phyloP scores from a whole-genome alignment of 2,113 vertebrate species.

The Ammodytes marinus region DNA sequence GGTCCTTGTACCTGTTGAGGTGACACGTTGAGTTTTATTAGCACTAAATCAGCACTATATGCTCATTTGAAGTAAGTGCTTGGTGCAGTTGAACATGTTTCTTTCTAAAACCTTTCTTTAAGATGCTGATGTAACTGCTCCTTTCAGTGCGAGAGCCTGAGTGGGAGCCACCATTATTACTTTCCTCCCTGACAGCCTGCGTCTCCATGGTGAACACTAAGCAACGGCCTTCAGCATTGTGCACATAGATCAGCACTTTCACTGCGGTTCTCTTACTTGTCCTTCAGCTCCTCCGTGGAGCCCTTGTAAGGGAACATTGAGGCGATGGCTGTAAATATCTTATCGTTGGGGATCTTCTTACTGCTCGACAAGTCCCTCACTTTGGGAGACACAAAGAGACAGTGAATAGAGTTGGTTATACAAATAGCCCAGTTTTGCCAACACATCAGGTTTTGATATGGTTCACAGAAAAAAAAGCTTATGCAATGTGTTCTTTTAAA shows the following conservation, averaged over 20 bases:
- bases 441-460: slow-evolving; percentile 37
- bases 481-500: slow-evolving; percentile 43
- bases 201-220: slow-evolving; percentile 78
- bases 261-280: slow-evolving; percentile 88
- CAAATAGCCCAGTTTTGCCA: slow-evolving; percentile 8
- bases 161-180: slow-evolving; percentile 71
- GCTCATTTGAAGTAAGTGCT: not conserved
- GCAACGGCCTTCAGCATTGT: slow-evolving; percentile 68
- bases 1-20: slow-evolving; percentile 91
- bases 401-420: slow-evolving; percentile 21
- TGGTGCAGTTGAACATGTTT: slow-evolving; percentile 8
- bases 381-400: slow-evolving; percentile 65
- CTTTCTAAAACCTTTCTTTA: slow-evolving; percentile 56
- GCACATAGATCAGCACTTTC: slow-evolving; percentile 30
- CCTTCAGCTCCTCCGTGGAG: slow-evolving; percentile 95
- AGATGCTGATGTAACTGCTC: slow-evolving; percentile 59
- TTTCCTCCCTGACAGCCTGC: slow-evolving; percentile 57
- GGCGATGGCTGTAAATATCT: slow-evolving; percentile 98
- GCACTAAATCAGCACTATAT: not conserved
- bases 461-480: slow-evolving; percentile 45
- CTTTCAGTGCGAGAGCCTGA: slow-evolving; percentile 57
- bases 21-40: not conserved
- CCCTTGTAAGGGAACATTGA: slow-evolving; percentile 98
- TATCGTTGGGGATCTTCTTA: slow-evolving; percentile 93
- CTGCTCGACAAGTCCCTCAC: slow-evolving; percentile 87